Base-by-base conservation (phyloP, 2,113 vertebrate species). In the Hippocampus abdominalis region DNA sequence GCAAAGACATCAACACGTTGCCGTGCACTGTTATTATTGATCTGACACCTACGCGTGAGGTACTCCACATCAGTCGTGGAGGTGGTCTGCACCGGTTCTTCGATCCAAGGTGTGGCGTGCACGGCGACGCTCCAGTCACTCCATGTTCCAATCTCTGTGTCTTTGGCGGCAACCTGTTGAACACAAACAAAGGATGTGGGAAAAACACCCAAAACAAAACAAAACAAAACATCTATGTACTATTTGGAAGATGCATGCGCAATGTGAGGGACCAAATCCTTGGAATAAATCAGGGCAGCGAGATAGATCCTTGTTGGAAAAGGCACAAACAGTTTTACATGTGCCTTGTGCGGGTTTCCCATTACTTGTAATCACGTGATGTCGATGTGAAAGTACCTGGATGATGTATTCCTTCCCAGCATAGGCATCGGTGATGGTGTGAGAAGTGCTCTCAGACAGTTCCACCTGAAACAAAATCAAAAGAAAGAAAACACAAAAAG, bases 391-490 rank as follows among this genome's bases (percentile, higher is more conserved):
- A 23, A 18, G n/a, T 69, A 90, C 89, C 88, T 99, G 97, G 90
- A 99, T 98, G 87, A 98, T 98, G 89, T 99, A 98, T 51, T 99
- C 97, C 85, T 98, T 99, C 70, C 97, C 97, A 0, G 94, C 94
- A 0, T 95, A 96, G 71, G 97, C 97, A 0, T 99, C 97, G 0
- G 96, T 98, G 90, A 99, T 99, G 81, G 91, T 97, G 91, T 99
- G 96, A 0, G 93, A 90, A 0, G 94, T 98, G 79, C 95, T 96
- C 0, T 99, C 97, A 0, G 96, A 95, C 21, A 99, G 90, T 87
- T 99, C 97, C 2, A 98, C 95, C 96, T 99, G 86, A n/a, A 20
- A 53, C 18, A 13, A n/a, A 32, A 51, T n/a, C 21, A 65, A 48
- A 15, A 13, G 18, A 65, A 25, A 3, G 13, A 6, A 25, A 25